These are phyloP conservation scores for Colletes latitarsis DNA, from an alignment of 1,140 invertebrate species.

Conservation along the genomic window DNA sequence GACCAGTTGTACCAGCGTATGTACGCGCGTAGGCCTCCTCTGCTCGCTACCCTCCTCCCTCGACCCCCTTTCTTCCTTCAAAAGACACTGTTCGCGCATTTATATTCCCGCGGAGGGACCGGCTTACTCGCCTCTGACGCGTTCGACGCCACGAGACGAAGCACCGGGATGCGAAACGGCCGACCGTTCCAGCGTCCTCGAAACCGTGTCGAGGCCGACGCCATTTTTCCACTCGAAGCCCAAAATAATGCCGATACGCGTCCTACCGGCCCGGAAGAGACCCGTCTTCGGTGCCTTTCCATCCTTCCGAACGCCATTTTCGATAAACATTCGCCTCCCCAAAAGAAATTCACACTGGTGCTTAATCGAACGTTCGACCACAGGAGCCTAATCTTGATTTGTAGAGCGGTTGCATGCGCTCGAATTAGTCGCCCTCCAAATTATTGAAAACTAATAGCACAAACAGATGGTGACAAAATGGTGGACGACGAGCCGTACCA, in stretches of 20 bases:
- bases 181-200: neutral
- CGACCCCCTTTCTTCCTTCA: neutral
- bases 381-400: too few species aligned
- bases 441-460: too few species aligned
- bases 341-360: too few species aligned
- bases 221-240: neutral
- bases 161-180: constrained; percentile 4
- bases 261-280: neutral
- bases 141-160: constrained; percentile 11
- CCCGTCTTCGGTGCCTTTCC: too few species aligned
- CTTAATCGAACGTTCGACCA: too few species aligned
- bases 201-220: neutral
- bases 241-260: neutral
- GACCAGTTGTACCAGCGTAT: constrained; percentile 45
- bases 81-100: constrained; percentile 71
- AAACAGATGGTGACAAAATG: too few species aligned
- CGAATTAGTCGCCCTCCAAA: too few species aligned
- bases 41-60: neutral
- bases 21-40: constrained; percentile 28
- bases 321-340: too few species aligned
- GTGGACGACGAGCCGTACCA: too few species aligned
- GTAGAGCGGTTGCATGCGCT: too few species aligned
- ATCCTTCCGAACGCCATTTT: too few species aligned
- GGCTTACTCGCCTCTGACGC: constrained; percentile 41
- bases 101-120: constrained; percentile 62